Conservation (phyloP, 2,797 vertebrate genomes). For the Dallia pectoralis region DNA sequence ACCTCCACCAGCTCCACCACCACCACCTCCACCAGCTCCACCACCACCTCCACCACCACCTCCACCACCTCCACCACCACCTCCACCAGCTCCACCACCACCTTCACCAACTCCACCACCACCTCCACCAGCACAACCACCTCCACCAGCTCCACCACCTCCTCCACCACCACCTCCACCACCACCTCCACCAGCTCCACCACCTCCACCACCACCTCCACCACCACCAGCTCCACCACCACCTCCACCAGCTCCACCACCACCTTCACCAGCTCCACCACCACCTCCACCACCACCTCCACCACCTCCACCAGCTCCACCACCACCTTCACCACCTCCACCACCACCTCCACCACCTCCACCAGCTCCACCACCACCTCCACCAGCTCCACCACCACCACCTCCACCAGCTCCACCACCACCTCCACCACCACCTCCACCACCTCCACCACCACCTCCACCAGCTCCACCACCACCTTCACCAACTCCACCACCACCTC, state of each 20-base stretch:
- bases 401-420: constrained; percentile 23
- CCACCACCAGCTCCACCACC: constrained; percentile 32
- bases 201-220: neutral
- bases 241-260: neutral
- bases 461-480: constrained; percentile 4
- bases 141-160: neutral
- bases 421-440: constrained; percentile 26
- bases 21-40: neutral
- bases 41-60: constrained; percentile 8
- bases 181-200: neutral
- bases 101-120: neutral
- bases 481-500: neutral
- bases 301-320: neutral
- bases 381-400: neutral
- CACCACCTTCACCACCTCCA: constrained; percentile 34
- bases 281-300: neutral
- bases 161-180: too few relatives aligned
- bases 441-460: neutral
- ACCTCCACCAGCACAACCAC: neutral
- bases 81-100: neutral
- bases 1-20: constrained; percentile 25
- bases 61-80: neutral
- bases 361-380: neutral
- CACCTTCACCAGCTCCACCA: neutral
- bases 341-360: neutral